phyloP scores from a whole-genome alignment of 2,113 vertebrate species.

The Genyomyrus donnyi region DNA sequence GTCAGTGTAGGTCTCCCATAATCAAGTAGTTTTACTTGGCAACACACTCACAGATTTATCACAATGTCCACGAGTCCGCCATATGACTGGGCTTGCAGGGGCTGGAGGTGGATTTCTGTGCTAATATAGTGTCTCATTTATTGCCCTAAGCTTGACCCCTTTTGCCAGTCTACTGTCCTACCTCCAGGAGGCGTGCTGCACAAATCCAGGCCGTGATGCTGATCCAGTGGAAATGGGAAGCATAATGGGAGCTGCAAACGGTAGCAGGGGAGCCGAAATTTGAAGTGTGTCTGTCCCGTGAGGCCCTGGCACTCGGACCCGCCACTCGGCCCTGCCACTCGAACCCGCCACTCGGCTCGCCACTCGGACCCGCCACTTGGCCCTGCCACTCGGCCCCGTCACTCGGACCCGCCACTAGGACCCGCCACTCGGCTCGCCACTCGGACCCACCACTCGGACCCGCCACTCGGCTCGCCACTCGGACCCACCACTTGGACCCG shows the following conservation, averaged over 20 bases:
- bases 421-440: too few relatives aligned
- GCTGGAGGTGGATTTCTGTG: constrained; percentile 69
- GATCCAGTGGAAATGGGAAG: constrained; percentile 87
- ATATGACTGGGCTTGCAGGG: constrained; percentile 58
- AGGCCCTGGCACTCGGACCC: neutral
- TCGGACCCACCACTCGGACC: too few relatives aligned
- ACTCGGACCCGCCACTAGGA: too few relatives aligned
- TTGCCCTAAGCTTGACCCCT: constrained; percentile 58
- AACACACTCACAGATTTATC: constrained; percentile 93
- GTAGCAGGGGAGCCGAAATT: constrained; percentile 63
- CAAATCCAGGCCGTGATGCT: constrained; percentile 81
- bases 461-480: too few relatives aligned
- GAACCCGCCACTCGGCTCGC: too few relatives aligned
- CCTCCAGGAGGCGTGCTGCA: constrained; percentile 9
- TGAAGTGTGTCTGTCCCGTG: constrained; percentile 68
- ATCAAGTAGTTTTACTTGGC: constrained; percentile 93
- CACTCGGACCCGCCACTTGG: too few relatives aligned
- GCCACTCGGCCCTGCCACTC: too few relatives aligned
- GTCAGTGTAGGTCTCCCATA: constrained; percentile 79
- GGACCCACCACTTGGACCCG: too few relatives aligned
- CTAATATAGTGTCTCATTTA: constrained; percentile 82
- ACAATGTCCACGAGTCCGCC: constrained; percentile 89
- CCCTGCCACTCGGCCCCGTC: too few relatives aligned
- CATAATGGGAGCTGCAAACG: constrained; percentile 78
- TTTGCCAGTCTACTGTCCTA: constrained; percentile 58